Evolutionary conservation across 2,113 vertebrate genomes (phyloP).

Genomic region (Mesoclemmys tuberculata): DNA sequence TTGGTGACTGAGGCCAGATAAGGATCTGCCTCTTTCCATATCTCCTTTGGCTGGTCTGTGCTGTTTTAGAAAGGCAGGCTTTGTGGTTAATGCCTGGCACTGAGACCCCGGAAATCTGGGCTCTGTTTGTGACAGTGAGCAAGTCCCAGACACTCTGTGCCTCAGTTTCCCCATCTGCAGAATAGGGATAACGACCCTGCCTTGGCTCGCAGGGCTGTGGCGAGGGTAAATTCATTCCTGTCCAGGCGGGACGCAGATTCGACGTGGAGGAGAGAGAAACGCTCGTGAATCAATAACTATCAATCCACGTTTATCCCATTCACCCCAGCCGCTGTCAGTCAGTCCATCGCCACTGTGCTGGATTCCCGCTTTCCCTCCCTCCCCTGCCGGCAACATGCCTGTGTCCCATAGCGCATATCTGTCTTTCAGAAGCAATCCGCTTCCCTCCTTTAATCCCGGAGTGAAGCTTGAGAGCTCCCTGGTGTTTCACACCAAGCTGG

Average conservation of each 20-base stretch:
- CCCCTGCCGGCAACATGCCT: no score
- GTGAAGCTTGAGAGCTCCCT: no score
- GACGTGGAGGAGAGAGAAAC: not conserved
- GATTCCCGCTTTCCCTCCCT: no score
- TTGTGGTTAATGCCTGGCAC: no score
- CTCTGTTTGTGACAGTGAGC: not conserved
- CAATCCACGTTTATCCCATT: no score
- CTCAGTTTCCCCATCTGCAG: constrained; percentile 15
- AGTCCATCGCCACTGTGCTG: no score
- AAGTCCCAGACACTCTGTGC: not conserved
- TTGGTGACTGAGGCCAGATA: not conserved
- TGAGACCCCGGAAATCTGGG: not conserved
- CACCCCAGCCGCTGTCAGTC: no score
- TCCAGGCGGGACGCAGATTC: not conserved
- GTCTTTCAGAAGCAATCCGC: no score
- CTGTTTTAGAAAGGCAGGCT: not conserved
- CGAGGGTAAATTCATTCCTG: not conserved
- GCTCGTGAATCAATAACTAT: not conserved
- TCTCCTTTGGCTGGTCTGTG: no score
- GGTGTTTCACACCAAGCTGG: not conserved
- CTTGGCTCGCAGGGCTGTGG: no score
- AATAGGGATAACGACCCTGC: no score
- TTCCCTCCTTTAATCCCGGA: no score
- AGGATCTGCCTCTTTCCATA: not conserved
- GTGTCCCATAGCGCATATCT: not conserved